Evolutionary conservation across 2,113 vertebrate species (phyloP).

Genomic region (Corythaeola cristata): DNA sequence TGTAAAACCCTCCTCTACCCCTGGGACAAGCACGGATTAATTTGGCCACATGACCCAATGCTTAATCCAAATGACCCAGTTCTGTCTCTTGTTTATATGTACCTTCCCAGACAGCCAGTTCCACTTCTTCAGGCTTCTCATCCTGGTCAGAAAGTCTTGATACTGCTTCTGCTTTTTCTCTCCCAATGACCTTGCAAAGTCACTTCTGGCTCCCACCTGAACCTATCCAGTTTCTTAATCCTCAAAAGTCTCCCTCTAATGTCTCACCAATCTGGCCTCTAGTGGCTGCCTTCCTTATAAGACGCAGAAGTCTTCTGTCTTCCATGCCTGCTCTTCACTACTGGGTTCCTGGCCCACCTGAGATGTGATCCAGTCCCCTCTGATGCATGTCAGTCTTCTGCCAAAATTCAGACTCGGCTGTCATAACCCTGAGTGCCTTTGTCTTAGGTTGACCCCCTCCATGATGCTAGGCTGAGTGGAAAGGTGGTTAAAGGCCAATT

Average conservation of each 20-base stretch:
- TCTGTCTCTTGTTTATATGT: conserved; percentile 37
- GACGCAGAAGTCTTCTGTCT: background rate
- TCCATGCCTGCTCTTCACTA: background rate
- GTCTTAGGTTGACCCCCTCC: background rate
- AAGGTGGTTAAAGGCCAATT: background rate
- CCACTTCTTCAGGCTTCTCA: background rate
- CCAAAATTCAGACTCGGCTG: background rate
- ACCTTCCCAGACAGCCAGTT: background rate
- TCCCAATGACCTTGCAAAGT: background rate
- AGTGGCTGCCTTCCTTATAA: background rate
- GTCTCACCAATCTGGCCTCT: background rate
- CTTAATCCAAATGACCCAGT: conserved; percentile 34
- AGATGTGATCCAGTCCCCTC: background rate
- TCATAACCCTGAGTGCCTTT: background rate
- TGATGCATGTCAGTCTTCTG: background rate
- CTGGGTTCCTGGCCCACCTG: background rate
- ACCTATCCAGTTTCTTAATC: background rate
- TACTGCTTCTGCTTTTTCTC: background rate
- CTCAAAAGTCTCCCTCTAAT: background rate
- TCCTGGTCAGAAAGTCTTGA: background rate
- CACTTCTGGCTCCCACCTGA: background rate
- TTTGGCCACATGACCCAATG: background rate
- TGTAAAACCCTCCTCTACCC: background rate
- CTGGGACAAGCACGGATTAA: conserved; percentile 18
- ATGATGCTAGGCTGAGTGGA: background rate